These are phyloP conservation scores for Amphiprion ocellaris DNA, from an alignment of 2,113 vertebrate species.

Conservation along the genomic window DNA sequence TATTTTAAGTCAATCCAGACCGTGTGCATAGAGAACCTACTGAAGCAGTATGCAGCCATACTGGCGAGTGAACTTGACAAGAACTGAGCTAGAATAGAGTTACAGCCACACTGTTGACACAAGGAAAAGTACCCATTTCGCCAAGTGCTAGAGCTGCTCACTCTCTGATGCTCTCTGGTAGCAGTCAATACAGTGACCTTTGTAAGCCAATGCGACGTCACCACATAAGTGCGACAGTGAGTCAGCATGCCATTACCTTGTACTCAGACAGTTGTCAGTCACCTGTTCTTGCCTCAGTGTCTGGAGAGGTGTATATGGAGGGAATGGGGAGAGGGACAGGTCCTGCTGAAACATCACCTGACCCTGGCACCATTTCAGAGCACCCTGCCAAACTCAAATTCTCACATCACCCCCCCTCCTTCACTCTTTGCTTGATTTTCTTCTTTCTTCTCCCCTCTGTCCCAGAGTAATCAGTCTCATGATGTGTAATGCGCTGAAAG, in stretches of 20 bases:
- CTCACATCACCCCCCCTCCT: slow-evolving; percentile 46
- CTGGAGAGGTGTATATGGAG: slow-evolving; percentile 5
- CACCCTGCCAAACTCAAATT: slow-evolving; percentile 66
- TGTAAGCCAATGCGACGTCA: slow-evolving; percentile 43
- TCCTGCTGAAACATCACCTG: slow-evolving; percentile 77
- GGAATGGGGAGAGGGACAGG: slow-evolving; percentile 30
- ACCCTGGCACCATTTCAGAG: slow-evolving; percentile 77
- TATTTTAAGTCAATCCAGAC: slow-evolving; percentile 42
- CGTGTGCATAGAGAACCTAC: slow-evolving; percentile 29
- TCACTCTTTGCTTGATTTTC: slow-evolving; percentile 48
- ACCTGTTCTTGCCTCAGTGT: slow-evolving; percentile 16
- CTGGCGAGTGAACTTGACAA: slow-evolving; percentile 27
- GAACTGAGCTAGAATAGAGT: slow-evolving; percentile 38
- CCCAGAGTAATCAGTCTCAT: slow-evolving; percentile 84
- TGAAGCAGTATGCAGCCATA: slow-evolving; percentile 25
- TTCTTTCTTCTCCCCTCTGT: slow-evolving; percentile 67
- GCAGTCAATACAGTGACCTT: slow-evolving; percentile 44
- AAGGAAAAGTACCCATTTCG: slow-evolving; percentile 31
- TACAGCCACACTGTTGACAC: slow-evolving; percentile 26
- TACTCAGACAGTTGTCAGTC: slow-evolving; percentile 46
- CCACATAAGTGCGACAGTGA: slow-evolving; percentile 15
- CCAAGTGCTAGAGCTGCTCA: slow-evolving; percentile 13
- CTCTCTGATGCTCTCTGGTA: slow-evolving; percentile 21
- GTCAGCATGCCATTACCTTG: slow-evolving; percentile 47
- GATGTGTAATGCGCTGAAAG: slow-evolving; percentile 82